These are phyloP conservation scores for Paramisgurnus dabryanus DNA, from an alignment of 2,113 vertebrate genomes.

Conservation along the genomic window DNA sequence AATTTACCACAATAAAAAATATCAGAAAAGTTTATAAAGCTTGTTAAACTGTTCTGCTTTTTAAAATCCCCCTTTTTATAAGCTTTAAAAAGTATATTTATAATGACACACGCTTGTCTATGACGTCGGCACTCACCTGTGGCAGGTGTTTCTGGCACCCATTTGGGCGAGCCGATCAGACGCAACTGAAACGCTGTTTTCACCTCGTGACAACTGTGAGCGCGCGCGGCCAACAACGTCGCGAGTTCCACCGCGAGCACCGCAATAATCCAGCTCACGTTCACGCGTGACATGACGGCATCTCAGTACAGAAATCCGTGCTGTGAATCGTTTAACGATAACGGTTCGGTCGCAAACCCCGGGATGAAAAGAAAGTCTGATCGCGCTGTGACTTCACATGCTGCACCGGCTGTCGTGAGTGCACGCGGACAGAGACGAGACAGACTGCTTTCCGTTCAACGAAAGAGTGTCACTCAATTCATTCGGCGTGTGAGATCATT, in stretches of 20 bases:
- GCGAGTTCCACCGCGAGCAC: conserved; percentile 63
- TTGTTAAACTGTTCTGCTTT: neutral
- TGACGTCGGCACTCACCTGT: conserved; percentile 76
- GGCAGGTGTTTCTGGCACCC: conserved; percentile 86
- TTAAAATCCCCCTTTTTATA: no score
- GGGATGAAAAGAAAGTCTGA: neutral
- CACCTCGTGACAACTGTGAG: conserved; percentile 89
- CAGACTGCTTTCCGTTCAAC: neutral
- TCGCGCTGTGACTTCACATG: conserved; percentile 16
- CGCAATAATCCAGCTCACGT: conserved; percentile 68
- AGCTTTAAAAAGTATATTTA: no score
- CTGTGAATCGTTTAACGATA: conserved; percentile 28
- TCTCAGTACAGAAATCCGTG: conserved; percentile 68
- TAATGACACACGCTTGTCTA: neutral
- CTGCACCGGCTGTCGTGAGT: conserved; percentile 24
- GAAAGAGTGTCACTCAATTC: conserved; percentile 26
- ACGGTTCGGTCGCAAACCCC: neutral
- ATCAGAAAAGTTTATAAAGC: neutral
- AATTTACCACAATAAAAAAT: no score
- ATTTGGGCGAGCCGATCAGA: conserved; percentile 82
- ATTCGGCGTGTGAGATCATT: conserved; percentile 38
- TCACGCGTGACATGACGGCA: conserved; percentile 80
- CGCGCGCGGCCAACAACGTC: conserved; percentile 60
- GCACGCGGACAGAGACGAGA: conserved; percentile 7
- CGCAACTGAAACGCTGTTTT: conserved; percentile 86